A percentile compares a stretch with the other conserved stretches of the same genome.
phyloP scores from a whole-genome alignment of 2,888 invertebrate genomes.

The Poecilobothrus nobilitatus region DNA sequence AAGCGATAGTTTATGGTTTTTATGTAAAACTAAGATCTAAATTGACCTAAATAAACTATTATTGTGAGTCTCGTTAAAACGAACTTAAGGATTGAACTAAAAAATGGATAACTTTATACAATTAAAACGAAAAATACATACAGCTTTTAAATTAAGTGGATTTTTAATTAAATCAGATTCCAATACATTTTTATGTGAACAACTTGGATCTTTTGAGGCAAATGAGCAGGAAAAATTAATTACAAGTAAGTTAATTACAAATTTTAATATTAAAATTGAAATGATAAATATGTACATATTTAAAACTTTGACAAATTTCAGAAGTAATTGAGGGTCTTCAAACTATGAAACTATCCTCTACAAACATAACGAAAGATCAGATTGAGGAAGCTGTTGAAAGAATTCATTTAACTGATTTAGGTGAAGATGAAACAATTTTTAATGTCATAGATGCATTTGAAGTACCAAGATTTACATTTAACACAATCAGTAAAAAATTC shows the following conservation, averaged over 20 bases:
- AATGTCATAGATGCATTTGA: slow-evolving; percentile 74
- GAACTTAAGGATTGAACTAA: too few relatives aligned
- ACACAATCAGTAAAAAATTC: slow-evolving; percentile 73
- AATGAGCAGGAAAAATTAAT: slow-evolving; percentile 60
- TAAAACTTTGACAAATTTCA: too few relatives aligned
- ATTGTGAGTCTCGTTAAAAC: too few relatives aligned
- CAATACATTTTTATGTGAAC: slow-evolving; percentile 60
- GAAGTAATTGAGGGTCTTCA: slow-evolving; percentile 67
- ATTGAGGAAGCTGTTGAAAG: slow-evolving; percentile 57
- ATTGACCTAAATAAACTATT: too few relatives aligned
- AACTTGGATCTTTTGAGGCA: slow-evolving; percentile 53
- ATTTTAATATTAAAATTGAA: background rate
- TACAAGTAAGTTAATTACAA: slow-evolving; percentile 42
- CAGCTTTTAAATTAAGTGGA: slow-evolving; percentile 66
- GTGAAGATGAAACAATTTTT: slow-evolving; percentile 59
- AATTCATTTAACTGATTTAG: slow-evolving; percentile 37
- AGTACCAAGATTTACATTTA: slow-evolving; percentile 68
- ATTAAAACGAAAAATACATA: slow-evolving; percentile 53
- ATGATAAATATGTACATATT: background rate
- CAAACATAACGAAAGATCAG: slow-evolving; percentile 63
- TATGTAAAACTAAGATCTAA: too few relatives aligned
- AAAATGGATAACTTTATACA: slow-evolving; percentile 9
- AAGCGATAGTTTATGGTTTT: too few relatives aligned
- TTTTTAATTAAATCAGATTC: slow-evolving; percentile 67
- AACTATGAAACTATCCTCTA: slow-evolving; percentile 62